Evolutionary conservation across 2,113 vertebrate genomes (phyloP).

Genomic region (Turnix velox): DNA sequence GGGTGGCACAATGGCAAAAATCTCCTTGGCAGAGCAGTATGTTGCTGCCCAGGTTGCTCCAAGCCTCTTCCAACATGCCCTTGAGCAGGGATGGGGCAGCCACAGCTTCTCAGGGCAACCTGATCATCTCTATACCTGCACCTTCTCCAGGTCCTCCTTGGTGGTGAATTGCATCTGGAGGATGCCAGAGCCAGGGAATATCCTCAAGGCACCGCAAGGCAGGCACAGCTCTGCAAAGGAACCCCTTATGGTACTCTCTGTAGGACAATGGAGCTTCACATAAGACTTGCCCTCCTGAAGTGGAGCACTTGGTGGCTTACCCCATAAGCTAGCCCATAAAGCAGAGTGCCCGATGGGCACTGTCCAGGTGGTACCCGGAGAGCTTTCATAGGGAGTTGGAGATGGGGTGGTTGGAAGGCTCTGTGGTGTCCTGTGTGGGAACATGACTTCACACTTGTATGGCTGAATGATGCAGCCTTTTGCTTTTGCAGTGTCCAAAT

Average conservation of each 20-base stretch:
- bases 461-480: background rate
- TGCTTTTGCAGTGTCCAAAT: background rate
- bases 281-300: background rate
- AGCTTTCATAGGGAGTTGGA: background rate
- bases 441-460: background rate
- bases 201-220: background rate
- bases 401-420: accelerated
- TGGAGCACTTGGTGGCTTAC: background rate
- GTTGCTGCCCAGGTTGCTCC: too few relatives aligned
- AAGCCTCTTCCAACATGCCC: too few relatives aligned
- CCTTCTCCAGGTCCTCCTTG: background rate
- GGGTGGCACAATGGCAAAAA: background rate
- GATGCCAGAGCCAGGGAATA: background rate
- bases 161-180: background rate
- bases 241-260: background rate
- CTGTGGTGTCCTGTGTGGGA: accelerated
- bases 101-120: too few relatives aligned
- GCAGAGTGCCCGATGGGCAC: accelerated
- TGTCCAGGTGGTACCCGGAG: background rate
- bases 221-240: background rate
- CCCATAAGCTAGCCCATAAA: background rate
- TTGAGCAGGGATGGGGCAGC: too few relatives aligned
- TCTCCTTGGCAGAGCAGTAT: background rate
- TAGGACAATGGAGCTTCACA: background rate
- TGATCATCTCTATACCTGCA: background rate